Conservation (phyloP, 2,113 vertebrate genomes). For the Lepidothrix coronata region DNA sequence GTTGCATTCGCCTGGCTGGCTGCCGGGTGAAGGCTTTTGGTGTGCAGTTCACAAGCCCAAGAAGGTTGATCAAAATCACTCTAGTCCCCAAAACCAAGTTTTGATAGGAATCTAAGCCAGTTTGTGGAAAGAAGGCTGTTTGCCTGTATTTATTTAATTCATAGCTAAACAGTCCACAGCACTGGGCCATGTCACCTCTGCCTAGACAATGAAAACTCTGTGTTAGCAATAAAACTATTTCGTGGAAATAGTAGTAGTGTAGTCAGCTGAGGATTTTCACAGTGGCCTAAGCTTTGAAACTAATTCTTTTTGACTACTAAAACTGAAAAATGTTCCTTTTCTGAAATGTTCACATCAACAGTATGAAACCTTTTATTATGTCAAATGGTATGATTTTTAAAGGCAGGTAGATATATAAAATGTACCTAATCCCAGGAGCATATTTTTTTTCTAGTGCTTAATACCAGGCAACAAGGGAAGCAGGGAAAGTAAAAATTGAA, state of each 20-base stretch:
- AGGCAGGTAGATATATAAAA: neutral
- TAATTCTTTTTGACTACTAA: slow-evolving; percentile 33
- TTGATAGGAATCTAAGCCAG: neutral
- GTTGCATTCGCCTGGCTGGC: neutral
- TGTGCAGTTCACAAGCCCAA: neutral
- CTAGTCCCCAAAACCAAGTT: neutral
- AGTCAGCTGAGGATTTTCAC: neutral
- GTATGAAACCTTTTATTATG: neutral
- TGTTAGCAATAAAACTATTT: neutral
- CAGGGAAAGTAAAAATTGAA: neutral
- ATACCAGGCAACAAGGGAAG: neutral
- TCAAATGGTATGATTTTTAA: neutral
- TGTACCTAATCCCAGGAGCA: neutral
- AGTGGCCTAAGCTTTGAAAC: neutral
- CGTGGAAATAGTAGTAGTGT: neutral
- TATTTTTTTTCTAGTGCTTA: neutral
- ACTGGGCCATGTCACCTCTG: neutral
- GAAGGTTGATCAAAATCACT: neutral
- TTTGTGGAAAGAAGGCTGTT: neutral
- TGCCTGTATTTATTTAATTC: neutral
- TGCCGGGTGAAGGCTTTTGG: neutral
- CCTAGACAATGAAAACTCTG: neutral
- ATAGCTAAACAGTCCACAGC: neutral
- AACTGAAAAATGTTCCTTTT: neutral
- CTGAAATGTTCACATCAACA: neutral